phyloP scores from a whole-genome alignment of 2,113 vertebrate genomes.

The Panthera uncia region DNA sequence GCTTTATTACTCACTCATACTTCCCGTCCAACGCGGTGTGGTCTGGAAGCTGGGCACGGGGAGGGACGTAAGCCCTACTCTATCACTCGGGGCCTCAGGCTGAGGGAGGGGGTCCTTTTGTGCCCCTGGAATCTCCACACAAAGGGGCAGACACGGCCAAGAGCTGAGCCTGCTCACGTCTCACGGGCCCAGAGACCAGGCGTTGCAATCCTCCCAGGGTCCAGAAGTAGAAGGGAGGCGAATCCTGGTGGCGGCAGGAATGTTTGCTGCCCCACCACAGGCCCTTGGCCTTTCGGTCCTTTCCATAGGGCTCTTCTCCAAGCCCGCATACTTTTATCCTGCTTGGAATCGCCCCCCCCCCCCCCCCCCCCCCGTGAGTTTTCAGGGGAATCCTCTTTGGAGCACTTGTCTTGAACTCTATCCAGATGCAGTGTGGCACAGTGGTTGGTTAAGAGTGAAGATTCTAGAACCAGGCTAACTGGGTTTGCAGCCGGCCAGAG shows the following conservation, averaged over 20 bases:
- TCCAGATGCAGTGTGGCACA: fast-evolving
- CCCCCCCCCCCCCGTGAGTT: no score
- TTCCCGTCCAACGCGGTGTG: fast-evolving
- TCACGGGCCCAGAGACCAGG: neutral
- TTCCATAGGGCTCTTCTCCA: neutral
- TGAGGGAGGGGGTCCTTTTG: neutral
- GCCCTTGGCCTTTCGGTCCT: neutral
- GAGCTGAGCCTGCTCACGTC: neutral
- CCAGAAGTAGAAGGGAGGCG: neutral
- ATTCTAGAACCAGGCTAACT: neutral
- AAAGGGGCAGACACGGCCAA: neutral
- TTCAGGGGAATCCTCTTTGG: neutral
- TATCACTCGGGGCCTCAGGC: neutral
- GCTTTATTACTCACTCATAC: neutral
- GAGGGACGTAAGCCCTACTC: fast-evolving
- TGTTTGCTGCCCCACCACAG: no score
- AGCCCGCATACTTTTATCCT: neutral
- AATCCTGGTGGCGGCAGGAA: neutral
- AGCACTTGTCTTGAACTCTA: neutral
- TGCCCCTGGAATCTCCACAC: neutral
- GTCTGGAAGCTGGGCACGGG: fast-evolving
- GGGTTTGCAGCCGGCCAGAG: neutral
- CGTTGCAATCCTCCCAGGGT: fast-evolving
- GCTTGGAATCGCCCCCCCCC: neutral
- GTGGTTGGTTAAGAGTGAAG: neutral